phyloP scores from a whole-genome alignment of 1,140 invertebrate genomes.

The Trichogramma pretiosum region DNA sequence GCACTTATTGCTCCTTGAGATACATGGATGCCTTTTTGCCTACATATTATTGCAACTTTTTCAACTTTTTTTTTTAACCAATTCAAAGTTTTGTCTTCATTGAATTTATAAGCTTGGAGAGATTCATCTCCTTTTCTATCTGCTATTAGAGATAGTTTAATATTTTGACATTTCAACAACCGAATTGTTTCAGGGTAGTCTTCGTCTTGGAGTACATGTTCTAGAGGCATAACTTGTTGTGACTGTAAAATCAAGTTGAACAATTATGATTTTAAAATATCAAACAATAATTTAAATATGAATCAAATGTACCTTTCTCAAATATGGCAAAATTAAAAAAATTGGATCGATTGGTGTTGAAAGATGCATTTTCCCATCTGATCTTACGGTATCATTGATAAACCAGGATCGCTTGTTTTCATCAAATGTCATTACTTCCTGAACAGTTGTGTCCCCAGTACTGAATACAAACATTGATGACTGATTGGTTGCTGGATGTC shows the following conservation, averaged over 20 bases:
- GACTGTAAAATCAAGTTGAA: conserved; percentile 27
- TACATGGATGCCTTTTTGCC: conserved; percentile 62
- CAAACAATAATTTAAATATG: not conserved
- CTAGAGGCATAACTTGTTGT: conserved; percentile 56
- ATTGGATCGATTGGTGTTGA: conserved; percentile 64
- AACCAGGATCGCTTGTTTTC: conserved; percentile 63
- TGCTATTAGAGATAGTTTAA: conserved; percentile 49
- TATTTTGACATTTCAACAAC: conserved; percentile 44
- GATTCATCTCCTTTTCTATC: conserved; percentile 62
- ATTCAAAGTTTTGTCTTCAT: conserved; percentile 62
- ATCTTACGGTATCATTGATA: conserved; percentile 60
- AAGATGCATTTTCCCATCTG: conserved; percentile 63
- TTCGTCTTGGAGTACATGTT: conserved; percentile 57
- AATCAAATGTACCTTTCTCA: conserved; percentile 39
- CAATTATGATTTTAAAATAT: conserved; percentile 7
- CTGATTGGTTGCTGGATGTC: conserved; percentile 55
- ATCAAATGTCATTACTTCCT: conserved; percentile 58
- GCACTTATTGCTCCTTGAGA: conserved; percentile 57
- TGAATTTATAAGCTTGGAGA: conserved; percentile 67
- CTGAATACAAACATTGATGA: conserved; percentile 56
- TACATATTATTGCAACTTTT: conserved; percentile 53
- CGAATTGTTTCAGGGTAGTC: conserved; percentile 52
- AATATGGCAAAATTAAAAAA: conserved; percentile 52
- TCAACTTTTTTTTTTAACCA: conserved; percentile 64
- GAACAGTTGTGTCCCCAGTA: conserved; percentile 47